Evolutionary conservation across 1,140 invertebrate species (phyloP).

Genomic region (Sitodiplosis mosellana): DNA sequence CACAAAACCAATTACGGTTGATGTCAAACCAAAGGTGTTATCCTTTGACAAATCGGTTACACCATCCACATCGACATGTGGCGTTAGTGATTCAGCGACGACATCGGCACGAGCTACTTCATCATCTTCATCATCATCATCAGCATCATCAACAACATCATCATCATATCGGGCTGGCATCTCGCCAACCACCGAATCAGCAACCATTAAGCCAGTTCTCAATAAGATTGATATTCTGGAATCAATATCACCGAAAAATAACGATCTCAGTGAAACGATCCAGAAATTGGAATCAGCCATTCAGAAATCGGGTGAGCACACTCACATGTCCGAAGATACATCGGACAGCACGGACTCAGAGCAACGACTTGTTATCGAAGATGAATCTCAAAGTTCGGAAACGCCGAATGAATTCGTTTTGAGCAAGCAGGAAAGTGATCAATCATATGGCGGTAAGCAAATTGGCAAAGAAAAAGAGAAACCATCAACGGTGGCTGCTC

Average conservation of each 20-base stretch:
- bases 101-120: not conserved
- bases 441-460: not conserved
- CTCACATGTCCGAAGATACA: conserved; percentile 25
- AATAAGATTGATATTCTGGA: conserved; percentile 17
- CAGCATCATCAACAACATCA: conserved; percentile 13
- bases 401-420: not conserved
- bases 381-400: conserved; percentile 11
- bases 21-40: not conserved
- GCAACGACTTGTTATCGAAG: conserved; percentile 37
- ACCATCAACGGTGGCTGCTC: conserved; percentile 6
- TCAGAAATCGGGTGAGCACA: conserved; percentile 11
- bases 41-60: not conserved
- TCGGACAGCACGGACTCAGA: conserved; percentile 56
- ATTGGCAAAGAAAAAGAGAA: not conserved
- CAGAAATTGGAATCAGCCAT: conserved; percentile 31
- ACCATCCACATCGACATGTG: not conserved
- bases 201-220: conserved; percentile 7
- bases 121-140: not conserved
- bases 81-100: not conserved
- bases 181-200: not conserved
- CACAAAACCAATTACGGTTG: not conserved
- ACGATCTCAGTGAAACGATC: conserved; percentile 36
- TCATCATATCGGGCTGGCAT: conserved; percentile 11
- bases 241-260: conserved; percentile 31
- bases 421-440: not conserved